Evolutionary conservation across 2,113 vertebrate genomes (phyloP).

Genomic region (Eulemur rufifrons): DNA sequence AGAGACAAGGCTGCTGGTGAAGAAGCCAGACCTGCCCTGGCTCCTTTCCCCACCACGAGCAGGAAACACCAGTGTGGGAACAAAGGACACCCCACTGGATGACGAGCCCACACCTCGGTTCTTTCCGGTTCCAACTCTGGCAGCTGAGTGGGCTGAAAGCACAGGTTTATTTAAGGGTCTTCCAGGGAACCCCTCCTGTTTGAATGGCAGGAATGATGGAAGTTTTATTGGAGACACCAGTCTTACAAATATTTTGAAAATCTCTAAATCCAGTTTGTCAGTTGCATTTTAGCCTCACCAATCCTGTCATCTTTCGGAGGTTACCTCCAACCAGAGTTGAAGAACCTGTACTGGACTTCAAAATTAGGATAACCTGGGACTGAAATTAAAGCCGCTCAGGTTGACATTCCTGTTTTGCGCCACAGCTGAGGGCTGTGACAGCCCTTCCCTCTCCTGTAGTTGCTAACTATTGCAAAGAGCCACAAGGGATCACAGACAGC

Average conservation of each 20-base stretch:
- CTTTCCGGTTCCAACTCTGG: not conserved
- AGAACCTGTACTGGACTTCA: not conserved
- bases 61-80: not conserved
- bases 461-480: not conserved
- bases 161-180: not conserved
- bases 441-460: accelerated
- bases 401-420: not conserved
- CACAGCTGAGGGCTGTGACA: accelerated
- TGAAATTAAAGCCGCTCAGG: not conserved
- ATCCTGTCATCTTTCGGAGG: not conserved
- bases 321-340: not conserved
- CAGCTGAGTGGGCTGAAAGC: not conserved
- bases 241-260: not conserved
- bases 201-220: not conserved
- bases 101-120: not conserved
- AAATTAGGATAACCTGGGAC: not conserved
- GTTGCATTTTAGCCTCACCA: not conserved
- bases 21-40: not conserved
- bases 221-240: not conserved
- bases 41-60: not conserved
- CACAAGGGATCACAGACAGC: not conserved
- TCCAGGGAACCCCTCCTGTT: not conserved
- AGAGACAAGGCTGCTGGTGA: not conserved
- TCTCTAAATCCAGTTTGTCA: not conserved
- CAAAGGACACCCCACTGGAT: not conserved